phyloP scores from a whole-genome alignment of 2,888 invertebrate species.

The Drosophila pseudotalamancana region DNA sequence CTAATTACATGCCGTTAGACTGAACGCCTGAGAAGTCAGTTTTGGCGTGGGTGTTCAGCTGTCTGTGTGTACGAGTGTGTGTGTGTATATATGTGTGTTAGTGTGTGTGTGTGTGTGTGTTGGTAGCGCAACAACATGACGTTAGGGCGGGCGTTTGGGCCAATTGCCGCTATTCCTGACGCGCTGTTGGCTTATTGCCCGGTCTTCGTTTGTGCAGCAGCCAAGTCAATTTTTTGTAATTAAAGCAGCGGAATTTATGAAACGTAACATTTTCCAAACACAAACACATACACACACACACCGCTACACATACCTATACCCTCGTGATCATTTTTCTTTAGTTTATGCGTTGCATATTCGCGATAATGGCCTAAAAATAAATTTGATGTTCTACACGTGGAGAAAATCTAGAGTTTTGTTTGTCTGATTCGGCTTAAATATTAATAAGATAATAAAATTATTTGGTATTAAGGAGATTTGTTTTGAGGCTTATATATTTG shows the following conservation, averaged over 20 bases:
- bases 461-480: too few relatives aligned
- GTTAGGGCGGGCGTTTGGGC: conserved; percentile 4
- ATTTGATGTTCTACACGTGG: neutral
- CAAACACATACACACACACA: conserved; percentile 12
- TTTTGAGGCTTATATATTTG: too few relatives aligned
- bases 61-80: conserved; percentile 1
- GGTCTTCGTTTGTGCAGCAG: conserved; percentile 43
- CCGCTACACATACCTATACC: too few relatives aligned
- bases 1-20: conserved; percentile 79
- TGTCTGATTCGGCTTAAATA: too few relatives aligned
- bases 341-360: conserved; percentile 32
- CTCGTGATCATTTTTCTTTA: too few relatives aligned
- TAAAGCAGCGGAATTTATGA: conserved; percentile 77
- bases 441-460: too few relatives aligned
- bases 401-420: neutral
- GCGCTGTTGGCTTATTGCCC: conserved; percentile 50
- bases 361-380: conserved; percentile 21
- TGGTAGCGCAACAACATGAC: conserved; percentile 30
- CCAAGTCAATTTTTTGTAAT: conserved; percentile 76
- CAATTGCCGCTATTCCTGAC: conserved; percentile 27
- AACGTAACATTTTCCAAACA: conserved; percentile 69
- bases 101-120: conserved; percentile 7
- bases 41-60: conserved; percentile 3
- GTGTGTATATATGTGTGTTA: neutral
- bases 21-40: conserved; percentile 64